Evolutionary conservation across 2,797 vertebrate species (phyloP).

Genomic region (Propithecus perrieri): DNA sequence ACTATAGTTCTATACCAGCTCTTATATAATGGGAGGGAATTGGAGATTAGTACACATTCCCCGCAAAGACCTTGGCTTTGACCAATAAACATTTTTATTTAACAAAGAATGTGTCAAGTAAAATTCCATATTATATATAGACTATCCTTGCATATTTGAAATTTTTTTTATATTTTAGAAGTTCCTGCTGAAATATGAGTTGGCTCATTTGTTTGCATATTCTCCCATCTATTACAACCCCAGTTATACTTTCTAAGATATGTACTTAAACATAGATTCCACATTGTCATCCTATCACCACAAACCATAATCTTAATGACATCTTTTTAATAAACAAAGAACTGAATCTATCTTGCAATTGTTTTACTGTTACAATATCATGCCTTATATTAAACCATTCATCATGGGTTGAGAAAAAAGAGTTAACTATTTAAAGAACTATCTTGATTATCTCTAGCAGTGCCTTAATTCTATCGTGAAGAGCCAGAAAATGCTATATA

Average conservation of each 20-base stretch:
- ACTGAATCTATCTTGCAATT: not conserved
- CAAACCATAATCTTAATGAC: not conserved
- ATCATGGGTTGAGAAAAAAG: not conserved
- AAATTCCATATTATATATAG: not conserved
- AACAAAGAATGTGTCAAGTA: conserved; percentile 25
- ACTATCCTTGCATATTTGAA: not conserved
- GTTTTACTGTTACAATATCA: not conserved
- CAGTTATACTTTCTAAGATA: not conserved
- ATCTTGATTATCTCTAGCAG: not conserved
- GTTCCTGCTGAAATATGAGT: not conserved
- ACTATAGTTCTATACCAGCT: not conserved
- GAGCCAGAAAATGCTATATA: not conserved
- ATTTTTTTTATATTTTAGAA: not conserved
- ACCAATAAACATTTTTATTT: not conserved
- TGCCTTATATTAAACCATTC: not conserved
- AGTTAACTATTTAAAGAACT: not conserved
- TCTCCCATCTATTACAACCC: not conserved
- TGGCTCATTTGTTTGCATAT: not conserved
- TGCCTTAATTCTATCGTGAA: not conserved
- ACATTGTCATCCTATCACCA: not conserved
- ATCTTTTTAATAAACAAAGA: not conserved
- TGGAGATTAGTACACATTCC: not conserved
- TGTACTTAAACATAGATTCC: not conserved
- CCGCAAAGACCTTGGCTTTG: not conserved
- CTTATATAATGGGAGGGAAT: not conserved